Conservation (phyloP, 2,888 invertebrate genomes). For the Sminthurides aquaticus region DNA sequence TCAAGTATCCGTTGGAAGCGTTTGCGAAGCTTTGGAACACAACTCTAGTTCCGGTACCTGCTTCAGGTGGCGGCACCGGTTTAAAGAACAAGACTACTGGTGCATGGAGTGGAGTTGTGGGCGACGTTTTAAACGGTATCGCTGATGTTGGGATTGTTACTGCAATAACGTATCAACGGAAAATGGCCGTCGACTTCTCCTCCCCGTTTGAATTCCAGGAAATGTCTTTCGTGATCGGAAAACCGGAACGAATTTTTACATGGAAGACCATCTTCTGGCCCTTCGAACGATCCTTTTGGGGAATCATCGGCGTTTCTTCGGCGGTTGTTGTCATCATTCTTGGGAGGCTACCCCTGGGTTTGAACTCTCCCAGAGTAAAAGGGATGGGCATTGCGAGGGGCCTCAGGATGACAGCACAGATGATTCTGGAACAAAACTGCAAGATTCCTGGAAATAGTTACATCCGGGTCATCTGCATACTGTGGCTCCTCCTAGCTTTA, state of each 20-base stretch:
- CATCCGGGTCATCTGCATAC: not conserved
- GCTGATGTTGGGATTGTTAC: constrained; percentile 18
- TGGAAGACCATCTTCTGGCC: constrained; percentile 9
- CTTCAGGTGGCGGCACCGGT: constrained; percentile 22
- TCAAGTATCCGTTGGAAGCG: not conserved
- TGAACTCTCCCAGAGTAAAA: not conserved
- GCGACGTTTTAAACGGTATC: constrained; percentile 14
- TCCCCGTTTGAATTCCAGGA: not conserved
- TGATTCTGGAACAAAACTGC: constrained; percentile 2
- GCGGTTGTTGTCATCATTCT: not conserved
- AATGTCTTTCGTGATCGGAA: not conserved
- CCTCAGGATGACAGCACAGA: not conserved
- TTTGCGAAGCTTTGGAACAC: not conserved
- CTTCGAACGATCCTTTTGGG: not conserved
- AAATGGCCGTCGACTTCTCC: constrained; percentile 1
- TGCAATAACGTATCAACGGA: constrained; percentile 8
- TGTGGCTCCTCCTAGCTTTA: constrained; percentile 1
- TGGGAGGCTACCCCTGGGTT: not conserved
- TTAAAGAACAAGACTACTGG: constrained; percentile 11
- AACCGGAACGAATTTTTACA: not conserved
- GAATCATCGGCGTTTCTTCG: not conserved
- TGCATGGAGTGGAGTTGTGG: constrained; percentile 20
- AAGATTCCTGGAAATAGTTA: not conserved
- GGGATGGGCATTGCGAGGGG: not conserved
- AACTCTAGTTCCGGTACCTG: not conserved